Percentiles rank a stretch among this genome's conserved stretches.
Evolutionary conservation across 2,113 vertebrate species (phyloP).

Genomic region (Xenopus borealis): DNA sequence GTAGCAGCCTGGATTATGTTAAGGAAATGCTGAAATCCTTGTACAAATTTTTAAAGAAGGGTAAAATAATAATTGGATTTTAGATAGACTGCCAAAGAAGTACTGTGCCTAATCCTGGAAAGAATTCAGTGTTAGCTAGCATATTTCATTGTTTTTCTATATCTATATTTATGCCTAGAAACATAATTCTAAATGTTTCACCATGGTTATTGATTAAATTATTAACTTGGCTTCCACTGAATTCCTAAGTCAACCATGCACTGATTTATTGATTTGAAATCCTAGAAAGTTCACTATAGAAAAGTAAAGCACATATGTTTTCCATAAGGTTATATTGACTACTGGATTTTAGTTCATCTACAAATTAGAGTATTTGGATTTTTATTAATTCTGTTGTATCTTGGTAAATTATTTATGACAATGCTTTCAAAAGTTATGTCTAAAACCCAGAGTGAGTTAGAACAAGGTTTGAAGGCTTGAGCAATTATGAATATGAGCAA

Average conservation of each 20-base stretch:
- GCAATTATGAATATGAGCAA: too few relatives aligned
- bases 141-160: background rate
- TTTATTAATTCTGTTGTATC: too few relatives aligned
- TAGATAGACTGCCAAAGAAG: background rate
- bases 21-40: background rate
- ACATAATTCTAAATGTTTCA: background rate
- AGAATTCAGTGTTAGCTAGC: background rate
- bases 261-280: background rate
- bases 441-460: too few relatives aligned
- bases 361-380: background rate
- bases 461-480: too few relatives aligned
- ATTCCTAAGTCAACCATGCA: background rate
- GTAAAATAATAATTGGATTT: background rate
- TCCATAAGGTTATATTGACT: background rate
- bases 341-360: background rate
- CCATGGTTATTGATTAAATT: background rate
- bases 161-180: background rate
- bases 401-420: too few relatives aligned
- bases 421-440: too few relatives aligned
- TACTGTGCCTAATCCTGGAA: background rate
- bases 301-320: background rate
- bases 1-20: background rate
- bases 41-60: background rate
- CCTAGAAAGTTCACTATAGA: background rate
- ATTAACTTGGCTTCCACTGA: background rate